These are phyloP conservation scores for Mesitornis unicolor DNA, from an alignment of 2,113 vertebrate species.

Conservation along the genomic window DNA sequence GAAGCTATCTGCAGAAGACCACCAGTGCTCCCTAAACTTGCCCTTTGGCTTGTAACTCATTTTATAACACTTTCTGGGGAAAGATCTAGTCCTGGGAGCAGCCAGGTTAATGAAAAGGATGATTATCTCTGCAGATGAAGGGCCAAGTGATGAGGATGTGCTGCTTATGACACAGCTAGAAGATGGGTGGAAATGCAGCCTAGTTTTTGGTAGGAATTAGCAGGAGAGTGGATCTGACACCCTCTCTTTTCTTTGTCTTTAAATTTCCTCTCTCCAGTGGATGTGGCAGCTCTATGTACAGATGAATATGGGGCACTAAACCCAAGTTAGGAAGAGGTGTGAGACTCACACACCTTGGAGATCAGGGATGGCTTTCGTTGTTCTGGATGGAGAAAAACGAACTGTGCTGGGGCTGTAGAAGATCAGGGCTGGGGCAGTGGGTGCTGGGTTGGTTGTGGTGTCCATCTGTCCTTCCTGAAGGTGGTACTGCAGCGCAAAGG, in stretches of 20 bases:
- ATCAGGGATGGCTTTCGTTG: background rate
- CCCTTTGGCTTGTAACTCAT: background rate
- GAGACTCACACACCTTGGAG: background rate
- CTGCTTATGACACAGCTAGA: background rate
- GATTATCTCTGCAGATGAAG: background rate
- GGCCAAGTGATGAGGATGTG: background rate
- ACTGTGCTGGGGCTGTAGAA: background rate
- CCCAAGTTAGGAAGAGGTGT: background rate
- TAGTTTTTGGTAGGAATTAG: background rate
- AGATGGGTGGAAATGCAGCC: background rate
- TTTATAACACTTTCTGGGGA: background rate
- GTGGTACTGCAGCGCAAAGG: background rate
- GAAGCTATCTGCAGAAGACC: background rate
- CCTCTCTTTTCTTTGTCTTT: background rate
- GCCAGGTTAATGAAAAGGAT: background rate
- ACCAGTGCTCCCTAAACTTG: rapidly evolving
- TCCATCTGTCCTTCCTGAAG: background rate
- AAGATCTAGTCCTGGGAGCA: background rate
- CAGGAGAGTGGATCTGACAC: background rate
- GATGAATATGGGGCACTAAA: background rate
- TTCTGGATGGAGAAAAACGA: background rate
- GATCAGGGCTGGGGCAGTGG: background rate
- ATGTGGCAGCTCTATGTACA: background rate
- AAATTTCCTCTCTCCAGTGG: background rate
- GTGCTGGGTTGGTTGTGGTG: rapidly evolving